phyloP scores from a whole-genome alignment of 2,113 vertebrate species.

The Pterocles orientalis region DNA sequence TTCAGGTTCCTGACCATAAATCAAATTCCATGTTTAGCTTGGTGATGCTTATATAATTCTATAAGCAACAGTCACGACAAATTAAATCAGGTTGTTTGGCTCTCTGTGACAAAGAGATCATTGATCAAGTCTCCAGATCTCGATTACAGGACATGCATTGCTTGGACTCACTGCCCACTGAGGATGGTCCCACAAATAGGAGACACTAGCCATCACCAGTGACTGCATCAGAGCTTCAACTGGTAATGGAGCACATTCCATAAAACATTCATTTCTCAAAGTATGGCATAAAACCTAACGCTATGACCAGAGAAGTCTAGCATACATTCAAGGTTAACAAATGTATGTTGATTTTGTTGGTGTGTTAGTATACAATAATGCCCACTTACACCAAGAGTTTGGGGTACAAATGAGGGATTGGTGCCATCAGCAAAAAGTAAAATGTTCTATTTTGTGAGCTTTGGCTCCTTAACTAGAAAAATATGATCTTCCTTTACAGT shows the following conservation, averaged over 20 bases:
- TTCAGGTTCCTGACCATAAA: background rate
- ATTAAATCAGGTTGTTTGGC: background rate
- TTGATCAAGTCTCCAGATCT: background rate
- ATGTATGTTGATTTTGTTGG: background rate
- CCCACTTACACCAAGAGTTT: background rate
- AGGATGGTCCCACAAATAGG: background rate
- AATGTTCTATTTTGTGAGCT: background rate
- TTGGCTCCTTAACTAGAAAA: background rate
- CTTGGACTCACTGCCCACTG: background rate
- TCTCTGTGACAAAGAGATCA: background rate
- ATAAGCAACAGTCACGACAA: background rate
- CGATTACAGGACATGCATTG: background rate
- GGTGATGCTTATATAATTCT: background rate
- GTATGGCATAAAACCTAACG: background rate
- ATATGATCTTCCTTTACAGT: background rate
- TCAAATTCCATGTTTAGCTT: background rate
- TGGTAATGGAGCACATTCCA: background rate
- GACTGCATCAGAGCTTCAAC: background rate
- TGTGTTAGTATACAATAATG: background rate
- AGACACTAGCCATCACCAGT: background rate
- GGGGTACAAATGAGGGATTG: background rate
- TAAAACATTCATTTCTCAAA: background rate
- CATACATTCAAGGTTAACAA: background rate
- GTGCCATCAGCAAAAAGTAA: background rate
- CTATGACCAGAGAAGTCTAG: background rate